phyloP scores from a whole-genome alignment of 2,113 vertebrate genomes.

The Prinia subflava region DNA sequence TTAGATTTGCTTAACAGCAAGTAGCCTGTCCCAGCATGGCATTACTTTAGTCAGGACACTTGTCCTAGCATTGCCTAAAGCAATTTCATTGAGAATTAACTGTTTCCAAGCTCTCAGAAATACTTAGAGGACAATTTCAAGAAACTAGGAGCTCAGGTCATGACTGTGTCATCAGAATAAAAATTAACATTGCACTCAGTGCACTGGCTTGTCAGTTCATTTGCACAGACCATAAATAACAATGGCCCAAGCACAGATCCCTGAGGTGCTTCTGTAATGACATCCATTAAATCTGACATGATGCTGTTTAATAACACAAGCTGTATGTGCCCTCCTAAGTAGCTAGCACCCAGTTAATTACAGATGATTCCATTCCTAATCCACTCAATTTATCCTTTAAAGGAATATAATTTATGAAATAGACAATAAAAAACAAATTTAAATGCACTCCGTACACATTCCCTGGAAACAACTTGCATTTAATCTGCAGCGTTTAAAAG shows the following conservation, averaged over 20 bases:
- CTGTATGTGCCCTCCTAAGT: conserved; percentile 69
- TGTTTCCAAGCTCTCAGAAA: conserved; percentile 12
- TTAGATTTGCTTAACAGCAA: background rate
- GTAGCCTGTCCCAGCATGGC: background rate
- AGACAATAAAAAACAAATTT: conserved; percentile 68
- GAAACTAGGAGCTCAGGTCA: background rate
- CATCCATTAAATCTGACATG: conserved; percentile 78
- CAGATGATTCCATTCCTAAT: conserved; percentile 70
- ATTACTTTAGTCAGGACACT: background rate
- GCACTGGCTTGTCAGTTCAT: conserved; percentile 69
- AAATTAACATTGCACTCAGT: conserved; percentile 36
- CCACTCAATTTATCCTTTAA: conserved; percentile 69
- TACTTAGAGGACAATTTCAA: background rate
- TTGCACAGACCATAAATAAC: conserved; percentile 76
- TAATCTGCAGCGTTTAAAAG: conserved; percentile 23
- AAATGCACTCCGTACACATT: conserved; percentile 45
- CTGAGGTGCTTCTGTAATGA: conserved; percentile 73
- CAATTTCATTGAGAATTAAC: conserved; percentile 14
- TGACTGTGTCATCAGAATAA: conserved; percentile 56
- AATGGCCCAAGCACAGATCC: conserved; percentile 68
- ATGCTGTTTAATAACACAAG: conserved; percentile 76
- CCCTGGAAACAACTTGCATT: conserved; percentile 45
- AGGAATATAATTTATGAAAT: conserved; percentile 65
- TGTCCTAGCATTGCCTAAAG: background rate
- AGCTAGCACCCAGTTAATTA: conserved; percentile 76